Base-by-base conservation (phyloP, 2,113 vertebrate genomes). In the Entelurus aequoreus region DNA sequence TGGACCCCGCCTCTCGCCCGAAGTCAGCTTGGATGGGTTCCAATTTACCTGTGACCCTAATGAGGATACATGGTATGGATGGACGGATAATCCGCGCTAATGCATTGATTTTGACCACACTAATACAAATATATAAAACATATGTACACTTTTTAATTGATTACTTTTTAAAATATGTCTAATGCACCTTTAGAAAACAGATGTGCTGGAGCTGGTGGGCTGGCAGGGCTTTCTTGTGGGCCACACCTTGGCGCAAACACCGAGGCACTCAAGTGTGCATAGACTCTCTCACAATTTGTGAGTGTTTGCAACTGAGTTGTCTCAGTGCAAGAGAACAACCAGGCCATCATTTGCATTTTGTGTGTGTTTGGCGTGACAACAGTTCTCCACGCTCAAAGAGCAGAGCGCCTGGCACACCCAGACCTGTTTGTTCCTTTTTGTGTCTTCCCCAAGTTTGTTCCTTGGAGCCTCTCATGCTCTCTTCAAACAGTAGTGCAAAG, bases 351-450 rank as follows among this genome's bases (percentile, higher is more conserved):
- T 73, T 71, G 59, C 66, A 38, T 61, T 63, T 61, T 48, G 62
- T 36, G 46, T 60, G 21, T 46, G 48, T 64, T 38, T 15, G 62
- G 47, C 40, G 63, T 63, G 61, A 67, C 69, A 75, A 54, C 56
- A 63, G 54, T 69, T 66, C 58, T 76, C 69, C 61, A 64, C 66
- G 60, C 56, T 4, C 49, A 63, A 62, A 42, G 75, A 74, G 38
- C 59, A 50, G 69, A 81, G 71, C 48, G 46, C 74, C 80, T 78
- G 72, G 77, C 79, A 84, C 77, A 79, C 77, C 75, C 79, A 81
- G 68, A 79, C 64, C 79, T 74, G 74, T 82, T 82, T 77, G 74
- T 82, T 64, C 82, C 68, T 71, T 68, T 76, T 84, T 85, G 71
- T 78, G 75, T 79, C 72, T 37, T 68, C 77, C 66, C 76, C 66